These are phyloP conservation scores for Cephalopterus ornatus DNA, from an alignment of 2,113 vertebrate species.

Conservation along the genomic window DNA sequence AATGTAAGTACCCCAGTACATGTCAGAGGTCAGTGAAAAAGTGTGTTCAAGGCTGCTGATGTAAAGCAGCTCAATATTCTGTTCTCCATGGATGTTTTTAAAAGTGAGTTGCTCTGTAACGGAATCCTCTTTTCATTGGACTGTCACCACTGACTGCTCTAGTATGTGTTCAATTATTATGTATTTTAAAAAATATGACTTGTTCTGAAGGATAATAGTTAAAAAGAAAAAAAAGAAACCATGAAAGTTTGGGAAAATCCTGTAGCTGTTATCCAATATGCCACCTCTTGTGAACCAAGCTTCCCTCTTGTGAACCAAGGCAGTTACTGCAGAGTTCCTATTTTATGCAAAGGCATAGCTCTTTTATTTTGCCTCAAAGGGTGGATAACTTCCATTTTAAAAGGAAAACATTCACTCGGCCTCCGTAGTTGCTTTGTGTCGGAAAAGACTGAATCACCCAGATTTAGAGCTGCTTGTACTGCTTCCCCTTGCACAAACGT, in stretches of 20 bases:
- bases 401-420: not conserved
- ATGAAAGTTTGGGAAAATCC: not conserved
- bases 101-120: not conserved
- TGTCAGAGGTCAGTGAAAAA: conserved; percentile 22
- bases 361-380: conserved; percentile 6
- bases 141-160: conserved; percentile 20
- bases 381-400: not conserved
- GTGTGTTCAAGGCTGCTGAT: not conserved
- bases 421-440: not conserved
- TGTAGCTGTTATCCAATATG: not conserved
- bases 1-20: not conserved
- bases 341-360: not conserved
- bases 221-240: not conserved
- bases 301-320: not conserved
- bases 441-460: not conserved
- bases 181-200: not conserved
- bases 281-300: too few species aligned
- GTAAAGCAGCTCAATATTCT: not conserved
- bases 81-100: not conserved
- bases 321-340: not conserved
- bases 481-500: not conserved
- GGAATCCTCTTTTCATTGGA: conserved; percentile 25
- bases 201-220: not conserved
- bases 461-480: not conserved
- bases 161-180: conserved; percentile 22